phyloP scores from a whole-genome alignment of 2,113 vertebrate species.

The Apistogramma diplotaenia region DNA sequence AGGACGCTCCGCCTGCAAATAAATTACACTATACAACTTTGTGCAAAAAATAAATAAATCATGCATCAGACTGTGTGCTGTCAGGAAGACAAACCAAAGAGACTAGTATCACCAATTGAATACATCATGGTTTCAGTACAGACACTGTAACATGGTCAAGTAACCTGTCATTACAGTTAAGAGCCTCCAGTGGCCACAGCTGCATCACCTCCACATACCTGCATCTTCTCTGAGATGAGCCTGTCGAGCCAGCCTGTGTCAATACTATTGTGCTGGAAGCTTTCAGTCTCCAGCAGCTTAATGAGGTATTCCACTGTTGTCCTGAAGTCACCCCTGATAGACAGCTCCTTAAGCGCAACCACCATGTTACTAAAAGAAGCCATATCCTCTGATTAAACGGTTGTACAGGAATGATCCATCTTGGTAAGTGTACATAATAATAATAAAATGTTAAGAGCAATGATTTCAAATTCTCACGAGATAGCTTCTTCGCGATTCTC shows the following conservation, averaged over 20 bases:
- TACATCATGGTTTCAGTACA: neutral
- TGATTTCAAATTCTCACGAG: constrained; percentile 83
- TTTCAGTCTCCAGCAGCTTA: constrained; percentile 94
- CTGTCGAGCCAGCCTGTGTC: constrained; percentile 98
- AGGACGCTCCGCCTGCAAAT: constrained; percentile 88
- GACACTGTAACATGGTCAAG: neutral
- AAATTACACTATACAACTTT: constrained; percentile 10
- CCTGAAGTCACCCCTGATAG: constrained; percentile 96
- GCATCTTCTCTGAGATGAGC: constrained; percentile 97
- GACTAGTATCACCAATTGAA: neutral
- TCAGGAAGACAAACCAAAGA: neutral
- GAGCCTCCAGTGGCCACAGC: neutral
- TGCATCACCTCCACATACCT: constrained; percentile 75
- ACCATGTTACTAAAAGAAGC: constrained; percentile 90
- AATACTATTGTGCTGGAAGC: constrained; percentile 95
- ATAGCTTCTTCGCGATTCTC: constrained; percentile 99
- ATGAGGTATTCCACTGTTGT: constrained; percentile 98
- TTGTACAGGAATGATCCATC: neutral
- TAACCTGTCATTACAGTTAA: neutral
- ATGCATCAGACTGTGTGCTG: neutral
- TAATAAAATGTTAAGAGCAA: too few relatives aligned
- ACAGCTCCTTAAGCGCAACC: constrained; percentile 95
- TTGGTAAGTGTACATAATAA: too few relatives aligned
- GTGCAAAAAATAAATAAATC: neutral
- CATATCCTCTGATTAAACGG: neutral